Evolutionary conservation across 1,140 invertebrate species (phyloP), one percentile per base, ranked within the genome.

Genomic region (Diorhabda elongata): DNA sequence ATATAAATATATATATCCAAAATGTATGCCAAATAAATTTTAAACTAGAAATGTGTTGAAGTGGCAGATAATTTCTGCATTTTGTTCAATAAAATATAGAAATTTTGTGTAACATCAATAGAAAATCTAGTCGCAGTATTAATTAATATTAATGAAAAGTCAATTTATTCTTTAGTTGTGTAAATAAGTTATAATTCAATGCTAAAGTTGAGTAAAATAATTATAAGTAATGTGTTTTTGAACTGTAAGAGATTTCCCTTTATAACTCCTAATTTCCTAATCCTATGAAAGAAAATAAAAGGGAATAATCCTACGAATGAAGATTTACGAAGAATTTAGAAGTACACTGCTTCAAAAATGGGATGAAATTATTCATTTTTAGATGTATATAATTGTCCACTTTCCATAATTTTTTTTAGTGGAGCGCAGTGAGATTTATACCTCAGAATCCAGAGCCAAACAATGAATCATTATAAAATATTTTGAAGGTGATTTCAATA

Each of bases 131-230:
- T 71, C 64, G 73, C 73, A 76, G 77, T 77, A 77, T 79, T 77
- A 75, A 76, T 75, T 77, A 77, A 78, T 77, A 75, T 71, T 75
- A 68, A 76, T 41, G 58, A 64, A 52, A 75, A 74, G 69, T 79
- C 77, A 77, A 79, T 79, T 78, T 70, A 69, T 79, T 80, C 78
- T 77, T 77, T 69, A 76, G 76, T 77, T 69, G 73, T 80, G 77
- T 79, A 80, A 73, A 78, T 78, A 78, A 75, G 73, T 78, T 79
- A 76, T 77, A 77, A 64, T 73, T 76, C 75, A 74, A 72, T 73
- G 78, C 77, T 78, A 71, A 77, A 74, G 75, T 75, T 67, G 73
- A 76, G 76, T 79, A 80, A 79, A 79, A 74, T 70, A 71, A 73
- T 75, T 73, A 71, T 71, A 69, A 74, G 61, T 74, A 58, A 70